Conservation (phyloP, 2,797 vertebrate genomes). For the Aphelocoma californica region DNA sequence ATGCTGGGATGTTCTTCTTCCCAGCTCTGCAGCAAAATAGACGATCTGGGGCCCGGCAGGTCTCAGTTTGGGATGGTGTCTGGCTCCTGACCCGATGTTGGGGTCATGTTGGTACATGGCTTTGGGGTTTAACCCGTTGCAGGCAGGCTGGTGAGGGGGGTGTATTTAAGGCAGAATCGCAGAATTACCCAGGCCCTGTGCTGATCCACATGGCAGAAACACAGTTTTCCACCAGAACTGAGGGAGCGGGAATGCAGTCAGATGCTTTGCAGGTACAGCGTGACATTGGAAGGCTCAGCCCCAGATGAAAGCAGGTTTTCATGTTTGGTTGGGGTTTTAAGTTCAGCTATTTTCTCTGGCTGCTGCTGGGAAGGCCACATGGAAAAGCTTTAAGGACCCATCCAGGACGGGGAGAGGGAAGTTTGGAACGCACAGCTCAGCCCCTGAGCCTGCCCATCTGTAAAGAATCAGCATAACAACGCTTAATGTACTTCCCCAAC, state of each 20-base stretch:
- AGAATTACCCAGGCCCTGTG: not conserved
- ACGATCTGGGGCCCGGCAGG: not conserved
- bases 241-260: not conserved
- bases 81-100: not conserved
- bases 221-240: fast-evolving
- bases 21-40: not conserved
- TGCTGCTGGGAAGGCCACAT: not conserved
- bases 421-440: not conserved
- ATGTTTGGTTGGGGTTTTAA: not conserved
- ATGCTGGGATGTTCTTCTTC: not conserved
- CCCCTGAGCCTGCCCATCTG: conserved; percentile 1
- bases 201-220: not conserved
- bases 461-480: conserved; percentile 51
- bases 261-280: not conserved
- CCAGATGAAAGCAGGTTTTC: not conserved
- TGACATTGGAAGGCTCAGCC: not conserved
- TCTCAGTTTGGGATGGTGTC: not conserved
- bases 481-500: conserved; percentile 29
- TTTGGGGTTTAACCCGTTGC: not conserved
- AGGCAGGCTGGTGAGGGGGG: not conserved
- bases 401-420: not conserved
- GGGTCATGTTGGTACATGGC: not conserved
- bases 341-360: not conserved
- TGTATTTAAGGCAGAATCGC: not conserved
- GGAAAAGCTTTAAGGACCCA: not conserved